A percentile compares a stretch with the other conserved stretches of the same genome.
phyloP scores from a whole-genome alignment of 2,888 invertebrate species.

The Eristalis tenax region DNA sequence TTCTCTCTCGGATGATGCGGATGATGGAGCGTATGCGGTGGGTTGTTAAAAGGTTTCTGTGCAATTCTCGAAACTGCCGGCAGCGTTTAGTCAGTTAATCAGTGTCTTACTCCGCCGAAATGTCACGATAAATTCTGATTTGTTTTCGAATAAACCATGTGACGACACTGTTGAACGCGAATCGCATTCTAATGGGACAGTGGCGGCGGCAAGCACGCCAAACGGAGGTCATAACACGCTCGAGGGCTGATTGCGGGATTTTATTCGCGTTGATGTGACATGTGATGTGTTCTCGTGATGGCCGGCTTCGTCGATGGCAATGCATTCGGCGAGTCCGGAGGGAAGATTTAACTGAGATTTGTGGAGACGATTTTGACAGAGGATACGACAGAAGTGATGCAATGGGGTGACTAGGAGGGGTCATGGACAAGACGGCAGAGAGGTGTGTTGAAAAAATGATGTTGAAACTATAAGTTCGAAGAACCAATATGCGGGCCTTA shows the following conservation, averaged over 20 bases:
- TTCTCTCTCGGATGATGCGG: background rate
- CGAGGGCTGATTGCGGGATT: background rate
- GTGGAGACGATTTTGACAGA: no score
- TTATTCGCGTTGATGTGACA: background rate
- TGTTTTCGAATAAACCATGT: background rate
- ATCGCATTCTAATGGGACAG: background rate
- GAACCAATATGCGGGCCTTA: no score
- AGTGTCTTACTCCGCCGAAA: background rate
- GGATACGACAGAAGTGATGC: no score
- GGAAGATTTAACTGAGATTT: no score
- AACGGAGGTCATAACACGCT: background rate
- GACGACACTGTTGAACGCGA: background rate
- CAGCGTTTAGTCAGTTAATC: background rate
- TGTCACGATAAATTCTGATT: background rate
- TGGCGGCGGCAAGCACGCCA: background rate
- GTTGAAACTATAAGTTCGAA: no score
- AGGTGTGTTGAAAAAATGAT: no score
- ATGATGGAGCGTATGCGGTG: background rate
- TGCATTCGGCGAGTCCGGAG: no score
- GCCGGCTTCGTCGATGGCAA: no score
- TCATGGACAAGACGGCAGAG: no score
- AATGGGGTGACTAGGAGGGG: no score
- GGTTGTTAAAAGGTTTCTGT: conserved; percentile 18
- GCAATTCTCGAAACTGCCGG: background rate
- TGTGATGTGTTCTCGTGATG: no score